A percentile compares a stretch with the other conserved stretches of the same genome.
Evolutionary conservation across 2,888 invertebrate genomes (phyloP).

Genomic region (Stenodera caucasica): DNA sequence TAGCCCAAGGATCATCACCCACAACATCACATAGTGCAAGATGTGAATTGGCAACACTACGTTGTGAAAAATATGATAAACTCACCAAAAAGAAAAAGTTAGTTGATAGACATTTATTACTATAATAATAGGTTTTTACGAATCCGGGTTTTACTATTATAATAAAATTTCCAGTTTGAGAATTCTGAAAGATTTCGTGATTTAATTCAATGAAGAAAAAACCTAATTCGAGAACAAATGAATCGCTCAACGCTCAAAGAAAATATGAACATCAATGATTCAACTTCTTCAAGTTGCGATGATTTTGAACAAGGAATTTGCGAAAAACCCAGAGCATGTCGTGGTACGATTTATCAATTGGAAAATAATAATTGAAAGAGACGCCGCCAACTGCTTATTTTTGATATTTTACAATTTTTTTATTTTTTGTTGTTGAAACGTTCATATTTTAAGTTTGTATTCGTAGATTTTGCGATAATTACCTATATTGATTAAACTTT

Average conservation of each 20-base stretch:
- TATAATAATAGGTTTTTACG: not conserved
- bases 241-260: not conserved
- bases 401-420: too few relatives aligned
- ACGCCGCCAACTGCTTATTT: too few relatives aligned
- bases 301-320: not conserved
- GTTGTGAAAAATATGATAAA: conserved; percentile 41
- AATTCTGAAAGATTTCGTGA: not conserved
- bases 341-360: not conserved
- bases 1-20: too few relatives aligned
- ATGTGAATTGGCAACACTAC: conserved; percentile 31
- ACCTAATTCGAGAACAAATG: not conserved
- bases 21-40: too few relatives aligned
- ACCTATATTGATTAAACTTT: too few relatives aligned
- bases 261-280: not conserved
- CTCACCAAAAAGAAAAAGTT: conserved; percentile 58
- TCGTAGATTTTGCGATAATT: too few relatives aligned
- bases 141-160: not conserved
- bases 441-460: too few relatives aligned
- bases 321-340: not conserved
- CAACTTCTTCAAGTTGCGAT: not conserved
- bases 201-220: not conserved
- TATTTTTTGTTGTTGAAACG: too few relatives aligned
- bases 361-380: too few relatives aligned
- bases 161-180: not conserved
- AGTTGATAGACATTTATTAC: not conserved